These are phyloP conservation scores for Calcarius lapponicus DNA, from an alignment of 2,797 vertebrate species.

Conservation along the genomic window DNA sequence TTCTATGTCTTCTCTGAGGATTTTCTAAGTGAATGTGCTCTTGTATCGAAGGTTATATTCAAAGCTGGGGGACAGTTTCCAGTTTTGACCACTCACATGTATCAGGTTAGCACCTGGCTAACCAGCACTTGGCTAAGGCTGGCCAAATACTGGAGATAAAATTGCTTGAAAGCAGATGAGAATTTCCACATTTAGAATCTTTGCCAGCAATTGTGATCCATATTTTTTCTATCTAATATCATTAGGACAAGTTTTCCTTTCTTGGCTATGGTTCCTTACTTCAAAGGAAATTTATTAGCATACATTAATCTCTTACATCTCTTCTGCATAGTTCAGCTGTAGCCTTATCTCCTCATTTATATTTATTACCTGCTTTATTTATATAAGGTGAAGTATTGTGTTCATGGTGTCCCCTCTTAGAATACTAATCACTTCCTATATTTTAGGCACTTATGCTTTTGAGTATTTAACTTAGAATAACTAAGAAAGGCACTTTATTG, in stretches of 20 bases:
- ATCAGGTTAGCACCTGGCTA: background rate
- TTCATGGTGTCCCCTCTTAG: background rate
- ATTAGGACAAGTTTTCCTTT: background rate
- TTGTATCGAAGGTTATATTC: background rate
- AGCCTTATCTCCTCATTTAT: background rate
- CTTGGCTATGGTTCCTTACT: background rate
- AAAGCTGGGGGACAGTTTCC: background rate
- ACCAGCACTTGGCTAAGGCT: background rate
- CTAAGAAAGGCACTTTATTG: background rate
- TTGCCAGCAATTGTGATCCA: background rate
- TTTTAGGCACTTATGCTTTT: background rate
- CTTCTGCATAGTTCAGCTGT: background rate
- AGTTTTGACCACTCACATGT: background rate
- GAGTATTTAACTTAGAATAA: background rate
- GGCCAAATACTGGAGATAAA: background rate
- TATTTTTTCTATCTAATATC: background rate
- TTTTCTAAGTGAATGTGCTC: background rate
- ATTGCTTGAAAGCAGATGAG: background rate
- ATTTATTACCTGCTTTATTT: conserved; percentile 39
- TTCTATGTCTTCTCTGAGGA: background rate
- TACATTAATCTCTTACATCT: background rate
- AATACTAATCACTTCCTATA: background rate
- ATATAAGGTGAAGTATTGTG: background rate
- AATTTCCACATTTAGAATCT: background rate
- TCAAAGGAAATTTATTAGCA: conserved; percentile 16